Evolutionary conservation across 2,888 invertebrate species (phyloP), one percentile per base, ranked within the genome.

Genomic region (Eumacrocentrus americanus): DNA sequence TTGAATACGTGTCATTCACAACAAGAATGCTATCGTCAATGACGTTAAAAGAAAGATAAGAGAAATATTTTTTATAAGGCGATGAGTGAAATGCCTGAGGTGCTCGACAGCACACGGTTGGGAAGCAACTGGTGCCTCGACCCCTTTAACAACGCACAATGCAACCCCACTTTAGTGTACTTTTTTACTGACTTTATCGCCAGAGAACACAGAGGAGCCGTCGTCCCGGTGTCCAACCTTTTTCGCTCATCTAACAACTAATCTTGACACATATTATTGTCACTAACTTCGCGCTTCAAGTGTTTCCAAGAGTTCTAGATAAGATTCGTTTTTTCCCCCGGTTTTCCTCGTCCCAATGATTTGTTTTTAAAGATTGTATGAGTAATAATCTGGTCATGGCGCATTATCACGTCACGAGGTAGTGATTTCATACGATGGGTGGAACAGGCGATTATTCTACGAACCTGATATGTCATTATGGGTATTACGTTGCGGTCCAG

Each of bases 81-180:
- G 12, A 4, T 4, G 2, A 3, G 14, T 16, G 16, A 16, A 16
- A 5, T 12, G 38, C 2, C 18, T 14, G 14, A 22, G 20, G 44
- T 22, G 4, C 14, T 12, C 6, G 6, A 25, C 12, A 14, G 25
- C 7, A 29, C 23, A 23, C n/a, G n/a, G 25, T 23, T 6, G 25
- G 16, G 25, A 20, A 29, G 25, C 48, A 29, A 47, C 47, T 47
- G 47, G 47, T 47, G 48, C 3, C 18, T 9, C 3, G 34, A 48
- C 12, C 46, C 23, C 4, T 22, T 14, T 7, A 2, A 29, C 23
- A 14, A 29, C 14, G 11, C 42, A 42, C 2, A 11, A 42, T 20
- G 20, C 11, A 42, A 18, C 20, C 20, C 20, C 42, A 20, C 42
- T 20, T 20, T 18, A 18, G 20, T n/a, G 11, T 16, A 11, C 20